A percentile compares a stretch with the other conserved stretches of the same genome.
phyloP scores from a whole-genome alignment of 2,113 vertebrate species.

The Excalfactoria chinensis region DNA sequence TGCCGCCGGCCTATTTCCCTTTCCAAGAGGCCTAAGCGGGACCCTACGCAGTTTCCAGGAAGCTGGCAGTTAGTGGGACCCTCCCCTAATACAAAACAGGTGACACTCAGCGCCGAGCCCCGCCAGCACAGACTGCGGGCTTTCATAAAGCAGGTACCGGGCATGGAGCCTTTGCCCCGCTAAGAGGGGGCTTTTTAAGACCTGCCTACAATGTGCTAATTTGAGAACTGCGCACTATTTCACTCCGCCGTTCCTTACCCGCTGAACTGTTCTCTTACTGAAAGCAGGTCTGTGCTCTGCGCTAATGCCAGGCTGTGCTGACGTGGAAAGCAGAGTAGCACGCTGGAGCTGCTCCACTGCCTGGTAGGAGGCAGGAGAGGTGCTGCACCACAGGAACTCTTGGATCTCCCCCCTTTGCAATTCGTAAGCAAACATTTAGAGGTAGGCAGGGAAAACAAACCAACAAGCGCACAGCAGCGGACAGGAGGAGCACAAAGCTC shows the following conservation, averaged over 20 bases:
- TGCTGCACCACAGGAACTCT: not conserved
- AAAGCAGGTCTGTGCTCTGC: rapidly evolving
- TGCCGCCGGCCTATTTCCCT: not conserved
- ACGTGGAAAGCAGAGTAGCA: not conserved
- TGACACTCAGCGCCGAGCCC: not conserved
- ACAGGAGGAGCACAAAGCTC: not conserved
- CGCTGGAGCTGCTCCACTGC: not conserved
- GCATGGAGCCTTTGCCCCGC: not conserved
- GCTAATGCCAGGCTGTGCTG: rapidly evolving
- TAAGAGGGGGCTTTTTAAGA: not conserved
- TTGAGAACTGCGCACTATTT: slow-evolving; percentile 3
- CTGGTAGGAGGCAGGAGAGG: not conserved
- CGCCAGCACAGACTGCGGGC: not conserved
- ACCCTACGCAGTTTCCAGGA: not conserved
- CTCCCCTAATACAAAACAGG: slow-evolving; percentile 35
- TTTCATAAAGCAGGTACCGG: not conserved
- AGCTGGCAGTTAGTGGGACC: not conserved
- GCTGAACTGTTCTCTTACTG: not conserved
- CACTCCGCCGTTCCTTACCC: not conserved
- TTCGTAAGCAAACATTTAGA: not conserved
- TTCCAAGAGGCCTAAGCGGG: not conserved
- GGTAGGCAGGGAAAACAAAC: not conserved
- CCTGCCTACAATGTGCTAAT: not conserved
- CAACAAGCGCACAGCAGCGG: not conserved
- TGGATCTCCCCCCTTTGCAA: not conserved